phyloP scores from a whole-genome alignment of 1,140 invertebrate species.

The Helicoverpa armigera region DNA sequence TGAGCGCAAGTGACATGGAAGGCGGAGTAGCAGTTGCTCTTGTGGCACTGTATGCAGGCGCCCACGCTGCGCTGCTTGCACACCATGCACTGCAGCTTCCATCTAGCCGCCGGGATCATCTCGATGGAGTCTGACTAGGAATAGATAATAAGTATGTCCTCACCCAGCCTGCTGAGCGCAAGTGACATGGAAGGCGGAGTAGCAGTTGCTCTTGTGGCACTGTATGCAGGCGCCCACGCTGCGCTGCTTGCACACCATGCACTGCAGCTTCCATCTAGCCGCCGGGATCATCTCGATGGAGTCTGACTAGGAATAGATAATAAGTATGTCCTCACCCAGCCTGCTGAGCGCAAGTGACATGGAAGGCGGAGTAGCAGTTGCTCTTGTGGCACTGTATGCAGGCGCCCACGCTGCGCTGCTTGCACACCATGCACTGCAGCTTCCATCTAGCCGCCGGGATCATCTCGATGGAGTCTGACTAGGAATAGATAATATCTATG shows the following conservation, averaged over 20 bases:
- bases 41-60: slow-evolving; percentile 99
- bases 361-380: slow-evolving; percentile 99
- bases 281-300: slow-evolving; percentile 98
- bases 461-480: slow-evolving; percentile 95
- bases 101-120: slow-evolving; percentile 97
- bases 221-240: slow-evolving; percentile 98
- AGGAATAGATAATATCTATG: too few relatives aligned
- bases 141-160: too few relatives aligned
- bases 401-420: slow-evolving; percentile 96
- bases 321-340: slow-evolving; percentile 90
- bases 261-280: slow-evolving; percentile 97
- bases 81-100: slow-evolving; percentile 98
- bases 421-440: slow-evolving; percentile 98
- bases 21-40: slow-evolving; percentile 97
- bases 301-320: slow-evolving; percentile 83
- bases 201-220: slow-evolving; percentile 98
- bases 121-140: slow-evolving; percentile 97
- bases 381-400: slow-evolving; percentile 99
- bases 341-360: slow-evolving; percentile 99
- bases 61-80: slow-evolving; percentile 98
- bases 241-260: slow-evolving; percentile 98
- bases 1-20: slow-evolving; percentile 99
- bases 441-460: slow-evolving; percentile 98
- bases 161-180: slow-evolving; percentile 98
- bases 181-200: slow-evolving; percentile 99